Evolutionary conservation across 1,140 invertebrate genomes (phyloP), one percentile per base, ranked within the genome.

Genomic region (Reticulitermes speratus): DNA sequence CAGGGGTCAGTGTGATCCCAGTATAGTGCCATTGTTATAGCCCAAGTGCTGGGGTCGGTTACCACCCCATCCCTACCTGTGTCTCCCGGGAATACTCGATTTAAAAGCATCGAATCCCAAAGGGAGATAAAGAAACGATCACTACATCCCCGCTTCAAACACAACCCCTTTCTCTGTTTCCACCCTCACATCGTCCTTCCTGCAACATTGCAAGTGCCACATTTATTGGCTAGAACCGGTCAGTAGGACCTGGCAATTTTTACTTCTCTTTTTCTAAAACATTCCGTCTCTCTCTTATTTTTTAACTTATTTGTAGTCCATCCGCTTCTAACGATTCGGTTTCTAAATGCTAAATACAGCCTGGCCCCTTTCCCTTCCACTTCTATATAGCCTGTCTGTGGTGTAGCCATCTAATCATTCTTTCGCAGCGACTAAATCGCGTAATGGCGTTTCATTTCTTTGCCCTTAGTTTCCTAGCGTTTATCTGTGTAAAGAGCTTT

Each of bases 101-200:
- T 75, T 75, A 75, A 75, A 75, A 75, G 65, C 65, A 75, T 75
- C 65, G 65, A 75, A 30, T 75, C 65, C 65, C 65, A 75, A 75
- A 75, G 65, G 65, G 65, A 75, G 65, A 75, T n/a, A 75, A 75
- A 75, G n/a, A 75, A 75, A 75, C 65, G 25, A 30, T 75, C 65
- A 6, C 65, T 30, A 38, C 55, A 25, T 75, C 25, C n/a, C 65
- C 59, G 19, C 59, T 25, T 75, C 65, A 7, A 30, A 30, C 65
- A 75, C 65, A 75, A 75, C 65, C 65, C 65, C 65, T 30, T 30
- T 25, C 3, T 6, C n/a, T 6, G 65, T 25, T 5, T 3, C n/a
- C 65, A n/a, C 23, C 65, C 65, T n/a, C n/a, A 30, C 65, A 25
- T 75, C 65, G n/a, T 75, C 65, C 65, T 75, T n/a, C 59, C 59